Conservation (phyloP, 2,797 vertebrate species). For the Acanthis flammea region DNA sequence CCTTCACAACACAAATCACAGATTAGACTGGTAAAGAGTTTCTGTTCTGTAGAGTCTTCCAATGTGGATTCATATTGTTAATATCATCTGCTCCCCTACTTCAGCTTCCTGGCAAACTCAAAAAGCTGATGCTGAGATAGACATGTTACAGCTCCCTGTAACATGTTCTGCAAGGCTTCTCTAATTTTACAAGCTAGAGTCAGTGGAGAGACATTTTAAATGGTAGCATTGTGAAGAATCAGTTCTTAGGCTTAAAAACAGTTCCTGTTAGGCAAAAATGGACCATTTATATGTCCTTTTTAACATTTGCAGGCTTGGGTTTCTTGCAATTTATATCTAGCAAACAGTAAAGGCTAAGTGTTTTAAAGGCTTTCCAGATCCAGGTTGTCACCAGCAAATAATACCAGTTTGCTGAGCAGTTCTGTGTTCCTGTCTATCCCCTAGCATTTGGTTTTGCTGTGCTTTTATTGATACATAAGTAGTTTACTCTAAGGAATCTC, state of each 20-base stretch:
- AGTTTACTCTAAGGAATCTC: background rate
- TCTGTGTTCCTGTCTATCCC: background rate
- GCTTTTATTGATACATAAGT: background rate
- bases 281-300: background rate
- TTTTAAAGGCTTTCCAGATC: background rate
- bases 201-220: background rate
- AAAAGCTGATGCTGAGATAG: background rate
- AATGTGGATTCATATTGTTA: slow-evolving; percentile 3
- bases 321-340: background rate
- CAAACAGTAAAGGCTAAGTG: background rate
- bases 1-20: background rate
- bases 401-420: background rate
- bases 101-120: slow-evolving; percentile 31
- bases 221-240: background rate
- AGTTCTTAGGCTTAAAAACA: background rate
- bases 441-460: background rate
- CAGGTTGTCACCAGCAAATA: background rate
- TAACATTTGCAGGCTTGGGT: background rate
- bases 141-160: background rate
- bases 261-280: background rate
- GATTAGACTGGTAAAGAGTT: background rate
- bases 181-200: background rate
- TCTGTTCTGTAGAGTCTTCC: background rate
- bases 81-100: slow-evolving; percentile 14
- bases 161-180: background rate